Percentiles rank a stretch among this genome's conserved stretches.
Evolutionary conservation across 1,140 invertebrate genomes (phyloP).

Genomic region (Hormaphis cornu): DNA sequence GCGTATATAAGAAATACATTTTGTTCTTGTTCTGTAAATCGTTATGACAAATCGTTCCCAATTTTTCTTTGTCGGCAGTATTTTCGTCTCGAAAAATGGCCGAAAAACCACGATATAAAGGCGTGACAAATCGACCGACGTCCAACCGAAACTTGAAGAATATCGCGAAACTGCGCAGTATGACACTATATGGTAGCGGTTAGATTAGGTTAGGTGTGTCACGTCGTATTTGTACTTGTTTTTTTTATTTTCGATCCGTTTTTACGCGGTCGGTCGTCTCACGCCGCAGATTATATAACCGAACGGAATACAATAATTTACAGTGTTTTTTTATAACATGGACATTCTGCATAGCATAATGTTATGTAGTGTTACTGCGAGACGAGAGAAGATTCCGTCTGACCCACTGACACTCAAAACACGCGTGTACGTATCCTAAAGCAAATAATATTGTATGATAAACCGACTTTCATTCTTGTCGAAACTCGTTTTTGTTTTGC

Average conservation of each 20-base stretch:
- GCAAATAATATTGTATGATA: no score
- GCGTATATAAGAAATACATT: no score
- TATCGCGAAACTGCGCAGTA: no score
- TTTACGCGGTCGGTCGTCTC: neutral
- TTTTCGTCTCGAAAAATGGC: no score
- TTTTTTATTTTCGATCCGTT: neutral
- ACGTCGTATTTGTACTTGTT: neutral
- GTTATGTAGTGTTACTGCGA: neutral
- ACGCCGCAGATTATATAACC: neutral
- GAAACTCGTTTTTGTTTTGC: slow-evolving; percentile 1
- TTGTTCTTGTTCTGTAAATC: no score
- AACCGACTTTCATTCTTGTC: neutral
- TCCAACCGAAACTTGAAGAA: no score
- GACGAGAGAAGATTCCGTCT: slow-evolving; percentile 20
- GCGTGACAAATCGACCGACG: no score
- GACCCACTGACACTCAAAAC: slow-evolving; percentile 11
- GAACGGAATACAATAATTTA: neutral
- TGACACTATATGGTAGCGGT: neutral
- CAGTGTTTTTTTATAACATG: neutral
- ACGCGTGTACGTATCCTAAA: neutral
- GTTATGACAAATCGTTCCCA: no score
- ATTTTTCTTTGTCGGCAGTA: no score
- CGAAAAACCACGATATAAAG: no score
- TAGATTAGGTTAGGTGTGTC: neutral
- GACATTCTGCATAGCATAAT: neutral